Conservation (phyloP, 2,888 invertebrate genomes). For the Lithodes maja region DNA sequence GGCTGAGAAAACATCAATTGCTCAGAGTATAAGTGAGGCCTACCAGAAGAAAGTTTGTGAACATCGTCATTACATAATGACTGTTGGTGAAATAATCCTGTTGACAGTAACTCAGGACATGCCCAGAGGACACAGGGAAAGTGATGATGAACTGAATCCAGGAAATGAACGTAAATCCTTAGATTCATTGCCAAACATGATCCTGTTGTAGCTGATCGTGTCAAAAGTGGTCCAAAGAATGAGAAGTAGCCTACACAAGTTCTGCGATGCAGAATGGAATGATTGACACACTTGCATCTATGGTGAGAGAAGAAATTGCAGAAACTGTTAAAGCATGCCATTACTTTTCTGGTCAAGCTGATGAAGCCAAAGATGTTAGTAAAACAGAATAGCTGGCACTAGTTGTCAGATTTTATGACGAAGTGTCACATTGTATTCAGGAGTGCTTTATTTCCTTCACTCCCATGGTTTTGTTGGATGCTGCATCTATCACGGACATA, state of each 20-base stretch:
- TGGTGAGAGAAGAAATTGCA: conserved; percentile 3
- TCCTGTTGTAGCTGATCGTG: conserved; percentile 1
- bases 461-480: conserved; percentile 7
- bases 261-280: conserved; percentile 10
- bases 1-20: conserved; percentile 14
- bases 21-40: conserved; percentile 16
- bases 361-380: conserved; percentile 17
- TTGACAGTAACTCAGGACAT: too few relatives aligned
- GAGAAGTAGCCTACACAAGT: conserved; percentile 10
- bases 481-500: conserved; percentile 5
- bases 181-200: conserved; percentile 21
- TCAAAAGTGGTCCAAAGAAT: conserved; percentile 18
- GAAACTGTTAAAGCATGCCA: neutral
- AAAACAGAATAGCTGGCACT: conserved; percentile 3
- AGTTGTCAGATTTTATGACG: conserved; percentile 14
- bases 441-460: conserved; percentile 14
- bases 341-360: conserved; percentile 21
- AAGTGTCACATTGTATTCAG: conserved; percentile 10
- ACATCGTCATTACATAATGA: conserved; percentile 13
- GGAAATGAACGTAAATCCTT: conserved; percentile 19
- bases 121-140: conserved; percentile 13
- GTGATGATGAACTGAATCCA: conserved; percentile 22
- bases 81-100: too few relatives aligned
- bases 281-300: conserved; percentile 7
- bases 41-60: conserved; percentile 17